Conservation (phyloP, 2,113 vertebrate species). For the Lampris incognitus region DNA sequence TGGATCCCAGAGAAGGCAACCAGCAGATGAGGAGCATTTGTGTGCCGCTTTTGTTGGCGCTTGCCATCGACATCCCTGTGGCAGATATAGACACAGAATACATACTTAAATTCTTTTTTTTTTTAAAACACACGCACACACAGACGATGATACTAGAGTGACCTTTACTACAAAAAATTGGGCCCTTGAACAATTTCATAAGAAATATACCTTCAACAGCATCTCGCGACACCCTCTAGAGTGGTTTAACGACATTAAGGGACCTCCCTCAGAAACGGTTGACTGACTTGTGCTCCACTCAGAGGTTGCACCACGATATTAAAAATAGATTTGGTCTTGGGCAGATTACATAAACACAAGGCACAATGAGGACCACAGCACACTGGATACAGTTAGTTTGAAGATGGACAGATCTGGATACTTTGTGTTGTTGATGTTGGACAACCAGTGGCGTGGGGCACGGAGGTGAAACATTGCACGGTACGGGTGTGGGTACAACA, state of each 20-base stretch:
- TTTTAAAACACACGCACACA: too few species aligned
- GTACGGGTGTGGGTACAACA: too few species aligned
- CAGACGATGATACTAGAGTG: too few species aligned
- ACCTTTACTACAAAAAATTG: too few species aligned
- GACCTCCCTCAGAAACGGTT: neutral
- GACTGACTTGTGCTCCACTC: neutral
- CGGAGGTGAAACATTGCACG: too few species aligned
- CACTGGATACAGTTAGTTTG: conserved; percentile 11
- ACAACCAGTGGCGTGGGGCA: too few species aligned
- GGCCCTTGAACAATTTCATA: neutral
- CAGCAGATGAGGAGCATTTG: conserved; percentile 12
- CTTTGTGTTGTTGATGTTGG: too few species aligned
- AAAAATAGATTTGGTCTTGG: conserved; percentile 27
- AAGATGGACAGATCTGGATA: too few species aligned
- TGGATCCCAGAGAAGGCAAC: conserved; percentile 6
- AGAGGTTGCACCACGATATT: conserved; percentile 11
- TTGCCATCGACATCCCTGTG: neutral
- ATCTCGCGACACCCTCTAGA: neutral
- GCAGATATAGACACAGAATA: neutral
- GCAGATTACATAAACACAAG: conserved; percentile 46
- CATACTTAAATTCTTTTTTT: neutral
- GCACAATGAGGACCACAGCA: conserved; percentile 42
- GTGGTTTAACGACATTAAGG: neutral
- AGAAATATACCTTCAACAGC: too few species aligned
- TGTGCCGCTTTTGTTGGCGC: conserved; percentile 23